A percentile compares a stretch with the other conserved stretches of the same genome.
These are phyloP conservation scores for Dicrostonyx torquatus DNA, from an alignment of 2,797 vertebrate species.

Conservation along the genomic window DNA sequence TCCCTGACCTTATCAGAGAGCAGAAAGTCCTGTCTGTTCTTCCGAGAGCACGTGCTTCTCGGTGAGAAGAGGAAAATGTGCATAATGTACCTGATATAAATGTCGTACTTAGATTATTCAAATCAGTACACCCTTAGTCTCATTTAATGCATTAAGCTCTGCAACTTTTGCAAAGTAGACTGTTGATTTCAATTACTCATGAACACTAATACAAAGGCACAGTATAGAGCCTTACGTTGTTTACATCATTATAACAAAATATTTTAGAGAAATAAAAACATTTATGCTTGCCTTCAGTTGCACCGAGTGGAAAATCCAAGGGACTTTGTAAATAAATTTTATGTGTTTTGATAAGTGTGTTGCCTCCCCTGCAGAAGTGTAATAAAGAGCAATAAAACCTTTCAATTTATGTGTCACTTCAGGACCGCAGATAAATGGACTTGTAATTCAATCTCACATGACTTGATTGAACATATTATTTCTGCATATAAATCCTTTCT, in stretches of 20 bases:
- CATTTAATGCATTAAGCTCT: conserved; percentile 78
- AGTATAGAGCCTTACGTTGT: not conserved
- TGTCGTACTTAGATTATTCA: conserved; percentile 81
- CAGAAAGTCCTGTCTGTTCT: conserved; percentile 83
- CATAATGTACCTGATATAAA: conserved; percentile 73
- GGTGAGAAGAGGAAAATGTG: conserved; percentile 59
- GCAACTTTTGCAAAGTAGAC: conserved; percentile 78
- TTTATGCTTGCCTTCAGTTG: not conserved
- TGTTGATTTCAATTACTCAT: conserved; percentile 69
- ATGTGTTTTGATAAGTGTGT: conserved; percentile 28
- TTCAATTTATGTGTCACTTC: conserved; percentile 42
- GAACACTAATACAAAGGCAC: conserved; percentile 51
- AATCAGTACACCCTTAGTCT: conserved; percentile 77
- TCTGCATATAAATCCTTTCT: not conserved
- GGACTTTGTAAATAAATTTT: conserved; percentile 42
- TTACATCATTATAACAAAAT: conserved; percentile 43
- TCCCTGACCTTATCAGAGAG: conserved; percentile 86
- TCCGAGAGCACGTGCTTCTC: conserved; percentile 81
- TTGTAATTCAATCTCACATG: conserved; percentile 9
- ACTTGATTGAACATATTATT: not conserved
- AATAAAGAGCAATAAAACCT: conserved; percentile 47
- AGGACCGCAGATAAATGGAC: conserved; percentile 45
- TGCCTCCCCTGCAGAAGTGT: not conserved
- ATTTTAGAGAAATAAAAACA: conserved; percentile 56
- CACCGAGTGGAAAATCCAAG: conserved; percentile 32